Evolutionary conservation across 1,140 invertebrate species (phyloP).

Genomic region (Megathymus violae): DNA sequence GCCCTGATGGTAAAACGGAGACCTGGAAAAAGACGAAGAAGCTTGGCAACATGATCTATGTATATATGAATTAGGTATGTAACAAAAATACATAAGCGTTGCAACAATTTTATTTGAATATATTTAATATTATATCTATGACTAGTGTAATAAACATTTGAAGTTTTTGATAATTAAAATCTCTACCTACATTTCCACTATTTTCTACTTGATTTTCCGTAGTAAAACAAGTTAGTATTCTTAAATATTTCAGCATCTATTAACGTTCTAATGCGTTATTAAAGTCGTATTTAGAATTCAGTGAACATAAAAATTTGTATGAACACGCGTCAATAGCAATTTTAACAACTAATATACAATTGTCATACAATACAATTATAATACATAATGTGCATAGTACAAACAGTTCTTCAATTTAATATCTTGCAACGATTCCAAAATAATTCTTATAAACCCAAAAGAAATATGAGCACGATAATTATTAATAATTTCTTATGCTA

Average conservation of each 20-base stretch:
- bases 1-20: no score
- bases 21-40: no score
- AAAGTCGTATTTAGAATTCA: slow-evolving; percentile 19
- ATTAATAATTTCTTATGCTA: background rate
- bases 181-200: slow-evolving; percentile 31
- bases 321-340: slow-evolving; percentile 13
- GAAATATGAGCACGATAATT: background rate
- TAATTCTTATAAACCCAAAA: no score
- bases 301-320: slow-evolving; percentile 10
- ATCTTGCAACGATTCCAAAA: background rate
- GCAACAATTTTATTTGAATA: slow-evolving; percentile 41
- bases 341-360: background rate
- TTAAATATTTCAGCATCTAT: slow-evolving; percentile 50
- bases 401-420: background rate
- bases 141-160: slow-evolving; percentile 36
- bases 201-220: slow-evolving; percentile 30
- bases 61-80: no score
- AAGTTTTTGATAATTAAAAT: slow-evolving; percentile 35
- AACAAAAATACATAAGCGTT: background rate
- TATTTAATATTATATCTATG: slow-evolving; percentile 33
- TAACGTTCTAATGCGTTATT: slow-evolving; percentile 36
- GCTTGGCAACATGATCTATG: no score
- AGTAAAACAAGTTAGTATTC: slow-evolving; percentile 50
- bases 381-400: background rate
- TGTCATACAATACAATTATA: no score